phyloP scores from a whole-genome alignment of 30 jellyfish, hydroid and myxozoan genomes.

The Turritopsis dohrnii region DNA sequence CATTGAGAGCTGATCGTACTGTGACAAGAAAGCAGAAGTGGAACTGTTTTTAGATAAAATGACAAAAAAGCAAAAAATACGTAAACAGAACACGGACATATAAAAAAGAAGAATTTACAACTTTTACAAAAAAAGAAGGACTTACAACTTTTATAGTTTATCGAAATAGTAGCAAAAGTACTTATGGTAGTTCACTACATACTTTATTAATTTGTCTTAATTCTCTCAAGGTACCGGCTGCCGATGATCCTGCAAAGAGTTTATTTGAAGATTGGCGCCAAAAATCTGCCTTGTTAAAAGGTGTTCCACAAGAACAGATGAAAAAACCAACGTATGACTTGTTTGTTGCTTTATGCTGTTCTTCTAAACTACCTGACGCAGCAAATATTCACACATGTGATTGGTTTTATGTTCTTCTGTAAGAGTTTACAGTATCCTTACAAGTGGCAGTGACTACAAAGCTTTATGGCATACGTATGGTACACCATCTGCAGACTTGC shows the following conservation, averaged over 20 bases:
- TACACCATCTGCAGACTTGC: conserved; percentile 30
- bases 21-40: too few species aligned
- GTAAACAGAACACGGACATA: too few species aligned
- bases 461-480: conserved; percentile 46
- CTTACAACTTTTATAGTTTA: background rate
- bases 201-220: too few species aligned
- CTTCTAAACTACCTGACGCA: background rate
- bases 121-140: too few species aligned
- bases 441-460: conserved; percentile 58
- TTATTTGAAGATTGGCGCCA: conserved; percentile 81
- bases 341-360: background rate
- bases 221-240: conserved; percentile 72
- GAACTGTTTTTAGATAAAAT: too few species aligned
- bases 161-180: too few species aligned
- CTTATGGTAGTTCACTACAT: too few species aligned
- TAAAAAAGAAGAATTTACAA: too few species aligned
- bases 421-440: background rate
- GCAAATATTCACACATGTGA: too few species aligned
- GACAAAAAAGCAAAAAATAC: too few species aligned
- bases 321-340: conserved; percentile 19
- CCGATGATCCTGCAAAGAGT: conserved; percentile 50
- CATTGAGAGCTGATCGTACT: too few species aligned
- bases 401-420: background rate
- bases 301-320: background rate
- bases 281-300: conserved; percentile 25